Evolutionary conservation across 2,888 invertebrate genomes (phyloP).

Genomic region (Eupithecia exiguata): DNA sequence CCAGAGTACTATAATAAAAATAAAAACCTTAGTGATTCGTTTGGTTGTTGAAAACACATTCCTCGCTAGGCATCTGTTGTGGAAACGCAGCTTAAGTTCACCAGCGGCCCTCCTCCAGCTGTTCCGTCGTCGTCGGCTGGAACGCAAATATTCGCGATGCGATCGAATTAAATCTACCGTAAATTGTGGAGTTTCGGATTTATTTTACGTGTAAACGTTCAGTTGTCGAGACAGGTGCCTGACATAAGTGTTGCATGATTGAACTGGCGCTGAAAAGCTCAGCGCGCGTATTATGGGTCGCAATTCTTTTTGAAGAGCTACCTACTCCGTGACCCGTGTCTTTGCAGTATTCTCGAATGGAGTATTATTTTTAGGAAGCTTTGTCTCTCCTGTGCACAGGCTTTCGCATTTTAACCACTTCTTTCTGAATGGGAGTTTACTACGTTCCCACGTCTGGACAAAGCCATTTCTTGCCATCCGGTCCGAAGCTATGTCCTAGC

Average conservation of each 20-base stretch:
- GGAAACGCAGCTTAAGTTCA: not conserved
- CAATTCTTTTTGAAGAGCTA: not conserved
- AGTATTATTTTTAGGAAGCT: not conserved
- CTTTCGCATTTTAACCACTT: not conserved
- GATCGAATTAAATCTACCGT: slow-evolving; percentile 39
- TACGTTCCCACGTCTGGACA: not conserved
- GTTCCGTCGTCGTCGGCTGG: slow-evolving; percentile 22
- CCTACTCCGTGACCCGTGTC: not conserved
- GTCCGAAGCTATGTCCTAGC: not conserved
- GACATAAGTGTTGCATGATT: slow-evolving; percentile 36
- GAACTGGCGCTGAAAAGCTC: slow-evolving; percentile 17
- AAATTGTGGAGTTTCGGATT: slow-evolving; percentile 36
- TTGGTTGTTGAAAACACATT: no score
- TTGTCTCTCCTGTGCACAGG: not conserved
- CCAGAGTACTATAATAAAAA: no score
- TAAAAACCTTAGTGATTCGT: no score
- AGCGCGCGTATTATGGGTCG: slow-evolving; percentile 7
- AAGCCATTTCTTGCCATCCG: not conserved
- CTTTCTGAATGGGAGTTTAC: not conserved
- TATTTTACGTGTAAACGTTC: slow-evolving; percentile 36
- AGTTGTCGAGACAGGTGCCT: slow-evolving; percentile 27
- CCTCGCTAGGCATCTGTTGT: no score
- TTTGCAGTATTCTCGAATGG: not conserved
- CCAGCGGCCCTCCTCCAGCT: slow-evolving; percentile 1
- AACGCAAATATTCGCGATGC: slow-evolving; percentile 38